Percentiles rank a stretch among this genome's conserved stretches.
Evolutionary conservation across 2,797 vertebrate species (phyloP).

Genomic region (Malacoctenus gilli): DNA sequence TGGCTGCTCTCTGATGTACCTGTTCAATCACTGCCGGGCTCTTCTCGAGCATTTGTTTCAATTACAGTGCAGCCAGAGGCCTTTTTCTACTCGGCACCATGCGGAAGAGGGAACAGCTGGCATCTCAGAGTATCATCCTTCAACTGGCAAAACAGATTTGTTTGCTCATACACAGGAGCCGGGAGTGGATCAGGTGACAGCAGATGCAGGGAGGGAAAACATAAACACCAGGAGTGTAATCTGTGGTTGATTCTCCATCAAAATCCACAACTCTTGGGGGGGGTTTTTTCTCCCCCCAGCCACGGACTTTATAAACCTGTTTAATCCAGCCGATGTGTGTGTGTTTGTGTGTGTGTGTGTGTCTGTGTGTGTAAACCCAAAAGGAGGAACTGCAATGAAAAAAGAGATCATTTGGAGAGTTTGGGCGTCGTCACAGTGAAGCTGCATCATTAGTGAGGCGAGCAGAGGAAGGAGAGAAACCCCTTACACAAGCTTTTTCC

Average conservation of each 20-base stretch:
- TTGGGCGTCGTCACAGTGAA: conserved; percentile 7
- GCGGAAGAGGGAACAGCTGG: conserved; percentile 12
- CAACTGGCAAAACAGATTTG: conserved; percentile 30
- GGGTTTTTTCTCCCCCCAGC: not conserved
- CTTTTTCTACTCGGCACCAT: conserved; percentile 11
- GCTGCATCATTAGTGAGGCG: not conserved
- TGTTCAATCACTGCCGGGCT: conserved; percentile 56
- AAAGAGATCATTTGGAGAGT: conserved; percentile 2
- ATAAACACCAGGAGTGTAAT: conserved; percentile 7
- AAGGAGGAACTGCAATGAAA: conserved; percentile 19
- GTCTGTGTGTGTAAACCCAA: not conserved
- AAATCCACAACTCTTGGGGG: conserved; percentile 11
- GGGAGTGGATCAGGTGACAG: conserved; percentile 36
- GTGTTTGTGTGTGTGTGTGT: not conserved
- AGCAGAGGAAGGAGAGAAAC: not conserved
- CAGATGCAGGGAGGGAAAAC: conserved; percentile 4
- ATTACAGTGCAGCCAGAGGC: conserved; percentile 52
- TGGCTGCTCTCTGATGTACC: conserved; percentile 36
- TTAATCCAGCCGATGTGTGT: conserved; percentile 35
- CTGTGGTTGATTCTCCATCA: conserved; percentile 21
- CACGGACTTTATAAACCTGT: conserved; percentile 10
- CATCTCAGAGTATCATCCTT: conserved; percentile 50
- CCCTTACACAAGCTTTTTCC: not conserved
- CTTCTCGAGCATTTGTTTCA: conserved; percentile 51
- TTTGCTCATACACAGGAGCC: conserved; percentile 39